A percentile compares a stretch with the other conserved stretches of the same genome.
phyloP scores from a whole-genome alignment of 2,888 invertebrate genomes.

The Marronus borbonicus region DNA sequence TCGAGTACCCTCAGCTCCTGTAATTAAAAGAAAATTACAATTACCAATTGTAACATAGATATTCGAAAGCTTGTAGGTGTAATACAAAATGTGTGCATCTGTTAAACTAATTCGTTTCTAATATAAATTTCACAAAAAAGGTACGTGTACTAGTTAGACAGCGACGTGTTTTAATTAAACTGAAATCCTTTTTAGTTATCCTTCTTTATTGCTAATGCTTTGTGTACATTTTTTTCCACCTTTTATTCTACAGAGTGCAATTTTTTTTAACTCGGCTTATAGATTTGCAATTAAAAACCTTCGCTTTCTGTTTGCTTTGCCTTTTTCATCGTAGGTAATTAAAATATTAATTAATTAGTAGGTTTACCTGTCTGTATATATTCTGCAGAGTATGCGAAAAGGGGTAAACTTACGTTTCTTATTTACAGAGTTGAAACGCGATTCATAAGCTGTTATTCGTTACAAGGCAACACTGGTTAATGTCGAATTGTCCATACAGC shows the following conservation, averaged over 20 bases:
- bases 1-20: slow-evolving; percentile 81
- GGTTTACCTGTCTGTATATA: neutral
- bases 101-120: too few species aligned
- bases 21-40: slow-evolving; percentile 63
- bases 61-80: neutral
- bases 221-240: neutral
- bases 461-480: too few species aligned
- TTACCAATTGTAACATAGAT: neutral
- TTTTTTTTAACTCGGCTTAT: neutral
- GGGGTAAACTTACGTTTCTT: too few species aligned
- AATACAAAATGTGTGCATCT: neutral
- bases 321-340: neutral
- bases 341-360: neutral
- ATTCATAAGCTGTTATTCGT: too few species aligned
- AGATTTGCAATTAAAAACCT: neutral
- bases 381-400: neutral
- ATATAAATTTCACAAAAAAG: too few species aligned
- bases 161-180: neutral
- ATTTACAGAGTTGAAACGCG: too few species aligned
- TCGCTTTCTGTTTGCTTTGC: neutral
- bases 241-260: neutral
- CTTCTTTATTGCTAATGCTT: neutral
- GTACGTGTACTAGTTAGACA: neutral
- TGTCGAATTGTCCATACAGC: too few species aligned
- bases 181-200: neutral